Evolutionary conservation across 2,797 vertebrate genomes (phyloP).

Genomic region (Halcyon chelicuti): DNA sequence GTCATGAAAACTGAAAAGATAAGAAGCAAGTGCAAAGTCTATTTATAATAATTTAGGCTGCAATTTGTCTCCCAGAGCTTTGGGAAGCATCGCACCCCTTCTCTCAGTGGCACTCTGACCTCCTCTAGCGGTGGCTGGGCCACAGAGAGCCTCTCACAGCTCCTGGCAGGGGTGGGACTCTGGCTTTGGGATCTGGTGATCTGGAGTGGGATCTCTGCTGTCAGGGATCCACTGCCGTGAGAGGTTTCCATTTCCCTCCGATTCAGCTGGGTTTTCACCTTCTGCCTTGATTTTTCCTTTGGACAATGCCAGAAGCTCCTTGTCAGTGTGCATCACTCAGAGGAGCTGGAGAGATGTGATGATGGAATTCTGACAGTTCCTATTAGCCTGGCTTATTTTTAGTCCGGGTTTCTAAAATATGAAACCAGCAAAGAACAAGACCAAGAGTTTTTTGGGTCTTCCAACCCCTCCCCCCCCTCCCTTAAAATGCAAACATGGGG

Average conservation of each 20-base stretch:
- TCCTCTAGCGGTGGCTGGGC: constrained; percentile 50
- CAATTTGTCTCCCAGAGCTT: not conserved
- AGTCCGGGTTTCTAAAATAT: not conserved
- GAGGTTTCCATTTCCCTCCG: not conserved
- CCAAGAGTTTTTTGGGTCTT: not conserved
- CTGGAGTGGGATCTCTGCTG: not conserved
- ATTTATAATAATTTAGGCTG: not conserved
- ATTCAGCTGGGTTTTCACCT: not conserved
- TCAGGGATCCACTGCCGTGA: not conserved
- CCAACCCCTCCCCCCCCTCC: too few relatives aligned
- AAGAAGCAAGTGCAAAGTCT: not conserved
- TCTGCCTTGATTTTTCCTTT: not conserved
- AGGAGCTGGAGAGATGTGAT: not conserved
- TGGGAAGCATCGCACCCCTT: not conserved
- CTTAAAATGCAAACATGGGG: constrained; percentile 6
- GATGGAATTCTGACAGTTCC: not conserved
- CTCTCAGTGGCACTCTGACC: constrained; percentile 52
- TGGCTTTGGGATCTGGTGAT: not conserved
- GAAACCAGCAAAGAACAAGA: not conserved
- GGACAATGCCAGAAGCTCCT: not conserved
- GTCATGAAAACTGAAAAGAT: rapidly evolving
- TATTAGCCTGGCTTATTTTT: not conserved
- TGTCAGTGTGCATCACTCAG: not conserved
- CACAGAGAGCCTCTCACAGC: not conserved
- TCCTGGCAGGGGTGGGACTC: not conserved